Conservation (phyloP, 2,113 vertebrate genomes). For the Sterrhoptilus dennistouni region DNA sequence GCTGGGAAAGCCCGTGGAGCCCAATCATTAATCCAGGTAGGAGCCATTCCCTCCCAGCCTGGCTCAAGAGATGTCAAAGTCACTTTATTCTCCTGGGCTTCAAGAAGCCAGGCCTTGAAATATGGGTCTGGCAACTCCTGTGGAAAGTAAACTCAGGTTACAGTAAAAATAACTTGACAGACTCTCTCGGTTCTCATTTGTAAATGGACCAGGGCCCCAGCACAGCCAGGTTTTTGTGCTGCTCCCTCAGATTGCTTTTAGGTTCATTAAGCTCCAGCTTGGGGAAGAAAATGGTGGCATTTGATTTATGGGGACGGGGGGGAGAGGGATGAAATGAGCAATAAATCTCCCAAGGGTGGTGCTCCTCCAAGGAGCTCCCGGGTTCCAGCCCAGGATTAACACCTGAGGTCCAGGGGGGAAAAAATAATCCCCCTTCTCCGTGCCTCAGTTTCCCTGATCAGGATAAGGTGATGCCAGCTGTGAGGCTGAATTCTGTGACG, state of each 20-base stretch:
- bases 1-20: neutral
- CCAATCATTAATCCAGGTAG: neutral
- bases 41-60: neutral
- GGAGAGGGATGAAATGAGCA: neutral
- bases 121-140: neutral
- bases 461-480: neutral
- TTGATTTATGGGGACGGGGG: neutral
- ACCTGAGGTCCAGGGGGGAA: neutral
- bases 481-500: neutral
- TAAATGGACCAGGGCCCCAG: neutral
- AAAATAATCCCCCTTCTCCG: neutral
- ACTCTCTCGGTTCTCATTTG: neutral
- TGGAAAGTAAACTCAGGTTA: neutral
- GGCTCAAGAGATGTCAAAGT: neutral
- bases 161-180: neutral
- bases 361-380: neutral
- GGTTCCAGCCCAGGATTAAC: neutral
- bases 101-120: neutral
- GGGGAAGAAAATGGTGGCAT: conserved; percentile 1
- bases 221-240: neutral
- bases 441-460: neutral
- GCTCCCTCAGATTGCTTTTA: conserved; percentile 5
- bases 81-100: neutral
- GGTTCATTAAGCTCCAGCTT: conserved; percentile 1
- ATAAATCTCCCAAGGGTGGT: neutral